Conservation (phyloP, 2,797 vertebrate species). For the Hozukius guyotensis region DNA sequence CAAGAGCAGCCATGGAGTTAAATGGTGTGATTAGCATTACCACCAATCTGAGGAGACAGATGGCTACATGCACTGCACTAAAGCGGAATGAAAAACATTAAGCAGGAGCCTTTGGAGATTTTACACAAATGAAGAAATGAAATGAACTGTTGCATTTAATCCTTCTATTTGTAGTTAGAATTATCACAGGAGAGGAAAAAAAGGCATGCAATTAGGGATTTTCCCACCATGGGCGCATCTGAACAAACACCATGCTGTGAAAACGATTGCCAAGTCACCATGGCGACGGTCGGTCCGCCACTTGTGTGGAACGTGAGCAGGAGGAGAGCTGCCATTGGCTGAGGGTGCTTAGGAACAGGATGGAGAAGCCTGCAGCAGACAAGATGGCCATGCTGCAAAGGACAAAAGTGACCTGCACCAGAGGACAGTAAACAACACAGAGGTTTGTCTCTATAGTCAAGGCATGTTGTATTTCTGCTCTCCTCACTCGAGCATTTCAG, state of each 20-base stretch:
- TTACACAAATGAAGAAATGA: not conserved
- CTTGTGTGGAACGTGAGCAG: slow-evolving; percentile 59
- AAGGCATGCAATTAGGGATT: not conserved
- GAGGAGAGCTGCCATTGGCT: slow-evolving; percentile 37
- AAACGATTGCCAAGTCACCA: slow-evolving; percentile 58
- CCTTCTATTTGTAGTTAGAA: not conserved
- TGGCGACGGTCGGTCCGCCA: slow-evolving; percentile 44
- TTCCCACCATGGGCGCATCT: slow-evolving; percentile 7
- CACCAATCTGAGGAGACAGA: not conserved
- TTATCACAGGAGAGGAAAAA: not conserved
- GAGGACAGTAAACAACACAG: not conserved
- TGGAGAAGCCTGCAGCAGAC: slow-evolving; percentile 44
- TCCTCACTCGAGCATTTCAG: not conserved
- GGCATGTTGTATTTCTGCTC: not conserved
- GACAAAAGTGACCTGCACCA: not conserved
- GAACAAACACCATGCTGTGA: slow-evolving; percentile 31
- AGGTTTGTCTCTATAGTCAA: not conserved
- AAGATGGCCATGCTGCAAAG: slow-evolving; percentile 52
- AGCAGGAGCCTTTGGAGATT: not conserved
- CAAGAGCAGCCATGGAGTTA: not conserved
- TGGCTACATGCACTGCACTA: not conserved
- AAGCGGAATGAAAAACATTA: not conserved
- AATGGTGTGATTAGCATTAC: not conserved
- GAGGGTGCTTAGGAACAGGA: slow-evolving; percentile 2
- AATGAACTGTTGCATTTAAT: not conserved